Conservation (phyloP, 2,888 invertebrate species). For the Acanthococcus lagerstroemiae region DNA sequence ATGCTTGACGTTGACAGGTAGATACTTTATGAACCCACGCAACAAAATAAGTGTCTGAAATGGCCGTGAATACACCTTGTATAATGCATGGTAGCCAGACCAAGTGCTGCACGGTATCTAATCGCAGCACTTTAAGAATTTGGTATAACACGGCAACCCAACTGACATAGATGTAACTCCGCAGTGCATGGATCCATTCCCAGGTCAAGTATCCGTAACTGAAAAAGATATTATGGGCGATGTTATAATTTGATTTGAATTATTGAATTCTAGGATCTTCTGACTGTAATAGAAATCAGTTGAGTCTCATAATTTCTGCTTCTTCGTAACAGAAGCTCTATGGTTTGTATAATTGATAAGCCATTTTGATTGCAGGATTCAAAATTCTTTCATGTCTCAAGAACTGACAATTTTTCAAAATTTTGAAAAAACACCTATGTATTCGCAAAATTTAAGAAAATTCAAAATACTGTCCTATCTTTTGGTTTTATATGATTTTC, state of each 20-base stretch:
- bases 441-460: no score
- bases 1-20: slow-evolving; percentile 38
- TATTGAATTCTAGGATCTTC: no score
- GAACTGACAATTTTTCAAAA: no score
- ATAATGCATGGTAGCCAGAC: slow-evolving; percentile 64
- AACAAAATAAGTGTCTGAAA: slow-evolving; percentile 63
- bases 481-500: no score
- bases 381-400: no score
- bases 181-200: slow-evolving; percentile 84
- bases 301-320: no score
- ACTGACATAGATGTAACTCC: slow-evolving; percentile 78
- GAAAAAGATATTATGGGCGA: slow-evolving; percentile 9
- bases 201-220: slow-evolving; percentile 82
- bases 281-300: no score
- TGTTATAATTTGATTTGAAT: not conserved
- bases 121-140: slow-evolving; percentile 52
- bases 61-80: slow-evolving; percentile 67
- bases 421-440: no score
- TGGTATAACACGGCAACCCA: slow-evolving; percentile 67
- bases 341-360: no score
- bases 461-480: no score
- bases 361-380: no score
- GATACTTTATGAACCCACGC: slow-evolving; percentile 39
- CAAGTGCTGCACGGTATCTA: slow-evolving; percentile 60
- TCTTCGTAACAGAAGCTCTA: no score